Percentiles rank a stretch among this genome's conserved stretches.
Conservation (phyloP, 2,113 vertebrate species). For the Andinoacara biseriatus region DNA sequence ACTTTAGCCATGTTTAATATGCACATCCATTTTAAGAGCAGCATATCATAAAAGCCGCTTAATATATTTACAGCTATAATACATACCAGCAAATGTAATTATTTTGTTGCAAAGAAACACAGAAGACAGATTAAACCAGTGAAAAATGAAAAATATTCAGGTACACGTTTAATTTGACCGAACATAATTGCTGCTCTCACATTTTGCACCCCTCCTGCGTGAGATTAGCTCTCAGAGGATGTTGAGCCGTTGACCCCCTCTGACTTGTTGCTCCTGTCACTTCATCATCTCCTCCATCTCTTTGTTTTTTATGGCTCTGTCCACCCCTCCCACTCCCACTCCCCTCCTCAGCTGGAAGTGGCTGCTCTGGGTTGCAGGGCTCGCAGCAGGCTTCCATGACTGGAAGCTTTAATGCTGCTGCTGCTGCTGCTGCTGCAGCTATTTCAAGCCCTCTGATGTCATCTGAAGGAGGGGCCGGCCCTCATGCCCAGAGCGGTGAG, state of each 20-base stretch:
- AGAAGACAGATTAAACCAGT: background rate
- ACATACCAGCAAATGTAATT: accelerated
- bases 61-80: background rate
- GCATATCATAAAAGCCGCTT: background rate
- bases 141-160: background rate
- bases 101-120: background rate
- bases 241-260: background rate
- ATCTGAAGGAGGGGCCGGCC: constrained; percentile 62
- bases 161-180: background rate
- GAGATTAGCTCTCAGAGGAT: constrained; percentile 13
- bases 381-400: constrained; percentile 56
- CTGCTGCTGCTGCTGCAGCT: constrained; percentile 53
- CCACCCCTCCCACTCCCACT: background rate
- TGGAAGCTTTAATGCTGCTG: constrained; percentile 63
- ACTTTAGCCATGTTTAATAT: background rate
- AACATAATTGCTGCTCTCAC: background rate
- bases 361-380: constrained; percentile 39
- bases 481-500: constrained; percentile 54
- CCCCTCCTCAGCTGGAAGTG: constrained; percentile 38
- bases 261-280: constrained; percentile 39
- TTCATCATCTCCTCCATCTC: constrained; percentile 20
- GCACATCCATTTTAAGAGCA: background rate
- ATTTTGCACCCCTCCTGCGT: background rate
- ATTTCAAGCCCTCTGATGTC: constrained; percentile 71
- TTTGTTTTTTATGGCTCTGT: background rate